These are phyloP conservation scores for Cyphomyrmex costatus DNA, from an alignment of 1,140 invertebrate genomes.

Conservation along the genomic window DNA sequence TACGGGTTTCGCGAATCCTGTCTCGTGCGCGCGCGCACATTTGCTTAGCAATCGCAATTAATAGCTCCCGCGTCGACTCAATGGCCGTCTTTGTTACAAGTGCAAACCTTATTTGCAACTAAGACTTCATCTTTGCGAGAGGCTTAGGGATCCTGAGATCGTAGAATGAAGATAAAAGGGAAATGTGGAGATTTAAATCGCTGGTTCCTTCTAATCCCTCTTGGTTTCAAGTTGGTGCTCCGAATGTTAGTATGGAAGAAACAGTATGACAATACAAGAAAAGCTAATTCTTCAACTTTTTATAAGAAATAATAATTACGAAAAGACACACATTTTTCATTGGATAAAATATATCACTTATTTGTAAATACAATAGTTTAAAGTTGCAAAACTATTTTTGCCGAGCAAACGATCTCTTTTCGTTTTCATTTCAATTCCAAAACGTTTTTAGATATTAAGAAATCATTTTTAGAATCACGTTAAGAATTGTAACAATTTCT, in stretches of 20 bases:
- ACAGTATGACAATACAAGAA: background rate
- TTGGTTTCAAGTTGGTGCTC: background rate
- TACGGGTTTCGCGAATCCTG: conserved; percentile 47
- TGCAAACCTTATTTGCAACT: conserved; percentile 51
- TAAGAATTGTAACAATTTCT: background rate
- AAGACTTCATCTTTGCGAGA: conserved; percentile 21
- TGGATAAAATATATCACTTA: background rate
- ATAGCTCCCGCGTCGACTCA: conserved; percentile 53
- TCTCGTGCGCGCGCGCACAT: conserved; percentile 39
- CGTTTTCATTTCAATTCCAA: background rate
- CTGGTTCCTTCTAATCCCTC: background rate
- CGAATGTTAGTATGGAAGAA: background rate
- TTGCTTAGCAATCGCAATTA: conserved; percentile 62
- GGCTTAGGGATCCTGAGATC: conserved; percentile 26
- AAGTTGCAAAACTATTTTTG: no score
- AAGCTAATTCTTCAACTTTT: background rate
- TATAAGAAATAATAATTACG: background rate
- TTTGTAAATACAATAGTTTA: background rate
- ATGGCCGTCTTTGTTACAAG: conserved; percentile 58
- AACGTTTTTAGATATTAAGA: background rate
- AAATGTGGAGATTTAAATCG: conserved; percentile 37
- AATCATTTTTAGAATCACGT: background rate
- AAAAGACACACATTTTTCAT: background rate
- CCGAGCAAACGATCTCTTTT: background rate
- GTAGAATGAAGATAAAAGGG: background rate